Evolutionary conservation across 1,140 invertebrate genomes (phyloP), one percentile per base, ranked within the genome.

Genomic region (Trichonephila clavipes): DNA sequence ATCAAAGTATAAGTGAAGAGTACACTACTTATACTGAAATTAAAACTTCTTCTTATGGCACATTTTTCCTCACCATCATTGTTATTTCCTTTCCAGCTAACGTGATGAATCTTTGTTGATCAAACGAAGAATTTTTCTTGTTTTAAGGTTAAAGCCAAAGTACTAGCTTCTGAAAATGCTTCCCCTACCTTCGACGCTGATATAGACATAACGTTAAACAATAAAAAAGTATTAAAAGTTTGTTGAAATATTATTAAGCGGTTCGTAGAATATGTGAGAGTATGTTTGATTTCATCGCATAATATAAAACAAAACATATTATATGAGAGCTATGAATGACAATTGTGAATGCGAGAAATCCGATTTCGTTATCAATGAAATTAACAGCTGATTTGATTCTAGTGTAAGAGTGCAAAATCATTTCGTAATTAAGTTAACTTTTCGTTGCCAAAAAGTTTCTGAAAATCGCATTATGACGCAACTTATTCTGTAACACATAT

Each of bases 201-300:
- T 28, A 24, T 28, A 24, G 12, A 14, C 69, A 72, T 16, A 14
- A 24, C 12, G 2, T 28, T 12, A 24, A 34, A 28, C 28, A 72
- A 24, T 12, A 7, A 14, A 24, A 72, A 72, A 28, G 2, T 3
- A 12, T 10, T 18, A 12, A 72, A 3, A 10, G 28, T 28, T 4
- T 16, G 8, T 2, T 14, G 2, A 14, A 16, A 28, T 3, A 34
- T 0, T 2, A 12, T 14, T 12, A 72, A 0, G 1, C 16, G n/a
- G 0, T 3, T 2, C 1, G 28, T 4, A 16, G 0, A 2, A 28
- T 72, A 1, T 2, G 16, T 10, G 4, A 1, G 1, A 34, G 14
- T 24, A 72, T 3, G 14, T 16, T 12, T 28, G n/a, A 12, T 28
- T 72, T 1, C 3, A 72, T n/a, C n/a, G 28, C 16, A 4, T 28